These are phyloP conservation scores for Corydoras sp. DNA, from an alignment of 2,113 vertebrate species.

Conservation along the genomic window DNA sequence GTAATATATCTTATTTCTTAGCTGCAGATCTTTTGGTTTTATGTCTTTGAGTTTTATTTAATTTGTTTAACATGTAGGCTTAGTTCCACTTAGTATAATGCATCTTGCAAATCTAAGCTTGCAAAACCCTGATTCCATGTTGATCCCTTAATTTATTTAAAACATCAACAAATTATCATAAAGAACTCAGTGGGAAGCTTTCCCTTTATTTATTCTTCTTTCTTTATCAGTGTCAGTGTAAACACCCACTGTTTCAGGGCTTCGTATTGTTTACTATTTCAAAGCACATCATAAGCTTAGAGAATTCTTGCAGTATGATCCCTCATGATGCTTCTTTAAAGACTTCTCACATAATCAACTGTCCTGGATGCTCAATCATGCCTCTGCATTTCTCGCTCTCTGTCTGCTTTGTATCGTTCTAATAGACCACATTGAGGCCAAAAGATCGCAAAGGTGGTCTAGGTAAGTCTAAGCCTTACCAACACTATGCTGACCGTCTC, in stretches of 20 bases:
- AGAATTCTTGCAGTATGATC: constrained; percentile 26
- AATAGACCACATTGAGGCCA: too few relatives aligned
- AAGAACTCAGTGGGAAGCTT: constrained; percentile 17
- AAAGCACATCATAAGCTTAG: constrained; percentile 32
- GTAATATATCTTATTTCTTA: too few relatives aligned
- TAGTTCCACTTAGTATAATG: background rate
- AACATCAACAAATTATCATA: constrained; percentile 21
- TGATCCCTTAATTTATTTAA: constrained; percentile 19
- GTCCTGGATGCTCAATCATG: constrained; percentile 36
- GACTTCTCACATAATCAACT: constrained; percentile 27
- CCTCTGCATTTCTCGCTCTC: constrained; percentile 15
- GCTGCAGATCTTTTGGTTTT: too few relatives aligned
- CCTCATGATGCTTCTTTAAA: constrained; percentile 38
- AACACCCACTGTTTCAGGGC: constrained; percentile 16
- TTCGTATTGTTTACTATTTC: constrained; percentile 26
- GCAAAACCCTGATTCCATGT: constrained; percentile 19
- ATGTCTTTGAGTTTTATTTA: background rate
- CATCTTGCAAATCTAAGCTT: constrained; percentile 3
- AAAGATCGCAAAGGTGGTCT: too few relatives aligned
- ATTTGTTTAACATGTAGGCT: background rate
- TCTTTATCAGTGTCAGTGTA: constrained; percentile 21
- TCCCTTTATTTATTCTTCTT: constrained; percentile 23
- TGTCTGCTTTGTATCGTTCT: constrained; percentile 6
- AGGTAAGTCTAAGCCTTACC: too few relatives aligned
- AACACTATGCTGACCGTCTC: too few relatives aligned